phyloP scores from a whole-genome alignment of 2,888 invertebrate species.

The Sisyra terminalis region DNA sequence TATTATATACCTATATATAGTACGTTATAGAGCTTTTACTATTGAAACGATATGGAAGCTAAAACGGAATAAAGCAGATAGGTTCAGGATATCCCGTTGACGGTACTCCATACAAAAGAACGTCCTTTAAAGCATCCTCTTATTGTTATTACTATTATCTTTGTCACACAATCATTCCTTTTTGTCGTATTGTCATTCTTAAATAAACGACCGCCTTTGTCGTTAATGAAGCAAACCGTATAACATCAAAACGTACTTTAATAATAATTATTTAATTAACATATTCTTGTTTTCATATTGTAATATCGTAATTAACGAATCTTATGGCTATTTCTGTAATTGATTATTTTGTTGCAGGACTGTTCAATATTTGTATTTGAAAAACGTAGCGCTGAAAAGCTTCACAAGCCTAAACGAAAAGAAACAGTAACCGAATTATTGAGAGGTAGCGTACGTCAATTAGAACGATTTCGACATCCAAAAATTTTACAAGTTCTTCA shows the following conservation, averaged over 20 bases:
- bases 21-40: too few species aligned
- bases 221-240: not conserved
- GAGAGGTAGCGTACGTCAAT: slow-evolving; percentile 56
- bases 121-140: too few species aligned
- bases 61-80: too few species aligned
- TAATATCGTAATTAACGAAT: not conserved
- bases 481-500: slow-evolving; percentile 56
- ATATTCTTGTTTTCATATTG: not conserved
- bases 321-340: not conserved
- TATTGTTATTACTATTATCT: too few species aligned
- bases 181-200: too few species aligned
- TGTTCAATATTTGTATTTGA: slow-evolving; percentile 89
- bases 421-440: slow-evolving; percentile 84
- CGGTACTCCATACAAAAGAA: too few species aligned
- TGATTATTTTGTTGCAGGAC: slow-evolving; percentile 44
- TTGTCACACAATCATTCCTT: too few species aligned
- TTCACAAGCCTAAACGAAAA: slow-evolving; percentile 81
- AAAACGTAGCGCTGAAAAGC: slow-evolving; percentile 79
- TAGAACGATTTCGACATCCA: slow-evolving; percentile 74
- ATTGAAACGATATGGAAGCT: too few species aligned
- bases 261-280: not conserved
- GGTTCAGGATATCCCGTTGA: too few species aligned
- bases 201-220: too few species aligned
- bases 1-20: too few species aligned
- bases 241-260: not conserved